Evolutionary conservation across 2,888 invertebrate genomes (phyloP).

Genomic region (Prostheceraeus crozeri): DNA sequence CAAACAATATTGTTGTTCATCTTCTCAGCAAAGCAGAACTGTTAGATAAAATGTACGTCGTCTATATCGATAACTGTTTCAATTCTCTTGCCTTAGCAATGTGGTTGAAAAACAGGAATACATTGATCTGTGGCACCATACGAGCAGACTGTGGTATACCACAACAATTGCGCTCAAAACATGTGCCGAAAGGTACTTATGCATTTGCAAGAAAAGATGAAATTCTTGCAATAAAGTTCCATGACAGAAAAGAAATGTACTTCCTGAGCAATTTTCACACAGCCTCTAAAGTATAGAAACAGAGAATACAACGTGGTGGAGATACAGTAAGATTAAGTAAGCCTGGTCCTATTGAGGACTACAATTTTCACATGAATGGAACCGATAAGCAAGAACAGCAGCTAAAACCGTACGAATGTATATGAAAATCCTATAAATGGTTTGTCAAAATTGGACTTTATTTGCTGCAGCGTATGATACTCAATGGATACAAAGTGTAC

Average conservation of each 20-base stretch:
- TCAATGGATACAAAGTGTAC: slow-evolving; percentile 25
- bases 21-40: too few relatives aligned
- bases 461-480: slow-evolving; percentile 23
- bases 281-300: neutral
- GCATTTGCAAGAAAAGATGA: slow-evolving; percentile 10
- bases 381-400: slow-evolving; percentile 27
- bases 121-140: too few relatives aligned
- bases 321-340: neutral
- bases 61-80: too few relatives aligned
- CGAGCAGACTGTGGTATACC: too few relatives aligned
- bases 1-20: too few relatives aligned
- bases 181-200: neutral
- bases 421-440: slow-evolving; percentile 24
- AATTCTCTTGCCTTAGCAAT: too few relatives aligned
- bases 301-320: neutral
- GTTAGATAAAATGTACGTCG: too few relatives aligned
- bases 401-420: slow-evolving; percentile 21
- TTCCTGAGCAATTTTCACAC: slow-evolving; percentile 19
- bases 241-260: slow-evolving; percentile 22
- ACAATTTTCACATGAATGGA: slow-evolving; percentile 26
- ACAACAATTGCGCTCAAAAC: slow-evolving; percentile 2
- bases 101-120: too few relatives aligned
- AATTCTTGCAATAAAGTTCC: slow-evolving; percentile 5
- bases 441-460: slow-evolving; percentile 13
- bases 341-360: slow-evolving; percentile 20